Evolutionary conservation across 2,888 invertebrate genomes (phyloP), one percentile per base, ranked within the genome.

Genomic region (Eupithecia exiguata): DNA sequence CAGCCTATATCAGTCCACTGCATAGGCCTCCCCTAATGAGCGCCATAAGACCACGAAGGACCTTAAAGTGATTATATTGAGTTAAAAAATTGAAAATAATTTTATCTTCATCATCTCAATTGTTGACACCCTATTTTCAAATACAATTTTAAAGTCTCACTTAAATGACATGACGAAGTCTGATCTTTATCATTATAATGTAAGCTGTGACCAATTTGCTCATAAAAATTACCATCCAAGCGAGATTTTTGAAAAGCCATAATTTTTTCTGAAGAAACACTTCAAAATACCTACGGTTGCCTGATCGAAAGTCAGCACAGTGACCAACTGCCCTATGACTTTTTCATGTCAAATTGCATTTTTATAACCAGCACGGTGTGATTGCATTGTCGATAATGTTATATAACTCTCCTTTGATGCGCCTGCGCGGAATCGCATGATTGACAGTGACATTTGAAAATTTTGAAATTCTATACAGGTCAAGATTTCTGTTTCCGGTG

Each of bases 361-460:
- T 75, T 74, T 73, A 72, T 49, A 67, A 73, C 63, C 66, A 69
- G 35, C 61, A 61, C 72, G 72, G 69, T 69, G 70, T 71, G 70
- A 75, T 75, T 77, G 78, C 77, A 72, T 67, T 74, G 72, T 74
- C 70, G 72, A 62, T 62, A 43, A 70, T 6, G 53, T 77, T 73
- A 74, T 63, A 72, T 72, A 76, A 76, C 61, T 65, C 63, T 66
- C 40, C 49, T 66, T 53, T 62, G 70, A 70, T 61, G 68, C 63
- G 68, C 40, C 49, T 30, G 49, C 58, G 30, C 38, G 18, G 46
- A 53, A 36, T 68, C 58, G 9, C 14, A 46, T 85, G 87, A 86
- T 85, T 83, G 87, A 86, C 83, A 75, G 58, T 70, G 86, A 78
- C 84, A 82, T 87, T 86, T 83, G 78, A 80, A 80, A 70, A 80